Evolutionary conservation across 1,140 invertebrate genomes (phyloP), one percentile per base, ranked within the genome.

Genomic region (Arctopsyche grandis): DNA sequence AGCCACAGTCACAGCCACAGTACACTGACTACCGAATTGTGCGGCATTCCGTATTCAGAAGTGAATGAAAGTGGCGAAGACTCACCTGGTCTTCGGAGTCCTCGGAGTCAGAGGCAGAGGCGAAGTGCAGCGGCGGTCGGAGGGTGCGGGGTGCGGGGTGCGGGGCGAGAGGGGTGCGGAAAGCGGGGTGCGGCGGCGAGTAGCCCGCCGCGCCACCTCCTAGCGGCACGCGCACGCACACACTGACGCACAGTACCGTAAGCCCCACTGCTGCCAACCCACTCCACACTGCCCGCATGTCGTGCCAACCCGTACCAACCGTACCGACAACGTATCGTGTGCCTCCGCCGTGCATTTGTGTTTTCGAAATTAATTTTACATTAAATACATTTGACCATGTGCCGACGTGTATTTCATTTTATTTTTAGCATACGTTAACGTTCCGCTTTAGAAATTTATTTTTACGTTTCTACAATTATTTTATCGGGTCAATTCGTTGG

Each of bases 161-260:
- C n/a, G 38, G 19, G 19, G 66, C 26, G 22, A 7, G 12, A 5
- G 66, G 66, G 24, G 66, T 29, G 24, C 66, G 9, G 14, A 66
- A 14, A 10, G 63, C 22, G 10, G 63, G 24, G 63, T 0, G 58
- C 63, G 10, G 63, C 24, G 12, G 19, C 0, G 69, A 21, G 69
- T 0, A 46, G 38, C 38, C 69, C 24, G 69, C 38, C 24, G 69
- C 69, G 44, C 69, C 44, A 38, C 69, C 69, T 22, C 9, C 69
- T 29, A 16, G 12, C n/a, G 69, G 21, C 69, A 48, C 69, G 69
- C 69, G 12, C 69, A 71, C 69, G 69, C 69, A 71, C 43, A 71
- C 69, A 71, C 69, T 71, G 43, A 71, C 69, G 69, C 43, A 7
- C 4, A 16, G 69, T 46, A 44, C 38, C 38, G 44, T 48, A 48